Evolutionary conservation across 2,113 vertebrate species (phyloP), one percentile per base, ranked within the genome.

Genomic region (Astatotilapia flaviijosephi): DNA sequence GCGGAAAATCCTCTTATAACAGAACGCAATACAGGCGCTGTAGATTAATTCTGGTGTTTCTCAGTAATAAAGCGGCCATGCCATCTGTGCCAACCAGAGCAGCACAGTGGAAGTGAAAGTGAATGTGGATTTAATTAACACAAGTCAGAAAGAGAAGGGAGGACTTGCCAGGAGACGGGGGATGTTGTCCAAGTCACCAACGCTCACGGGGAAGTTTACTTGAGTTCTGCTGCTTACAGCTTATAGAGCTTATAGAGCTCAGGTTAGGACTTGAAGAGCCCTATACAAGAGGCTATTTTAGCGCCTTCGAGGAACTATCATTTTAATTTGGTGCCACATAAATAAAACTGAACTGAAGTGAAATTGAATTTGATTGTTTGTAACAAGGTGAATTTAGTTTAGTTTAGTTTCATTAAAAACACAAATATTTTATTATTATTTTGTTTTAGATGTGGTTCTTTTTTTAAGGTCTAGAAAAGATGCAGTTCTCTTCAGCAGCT

Each of bases 71-170:
- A 68, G 33, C 13, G 73, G 77, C 14, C 3, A 19, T 89, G 92
- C 95, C 94, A 90, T 92, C 90, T 93, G 92, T 75, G 90, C 89
- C 89, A 93, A 83, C 31, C 81, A 86, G 91, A 95, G 95, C 79
- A 91, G 93, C 53, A 40, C 65, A 82, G 86, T 47, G 15, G 12
- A 81, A 88, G 82, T 37, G 62, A 93, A 91, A 90, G 83, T 83
- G 55, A 96, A 94, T 95, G 85, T 95, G 95, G 94, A 94, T 97
- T 97, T 95, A 96, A 96, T 97, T 95, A 95, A 91, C 90, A 90
- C 79, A 93, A 95, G 94, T 94, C 94, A 95, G 91, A 89, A 90
- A 94, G 83, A 83, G 83, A 75, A 73, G 58, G 33, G 15, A 92
- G 92, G 79, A 83, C 75, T 87, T 91, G 95, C 94, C 95, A 96